These are phyloP conservation scores for Lepilemur ruficaudatus DNA, from an alignment of 2,797 vertebrate species.

Conservation along the genomic window DNA sequence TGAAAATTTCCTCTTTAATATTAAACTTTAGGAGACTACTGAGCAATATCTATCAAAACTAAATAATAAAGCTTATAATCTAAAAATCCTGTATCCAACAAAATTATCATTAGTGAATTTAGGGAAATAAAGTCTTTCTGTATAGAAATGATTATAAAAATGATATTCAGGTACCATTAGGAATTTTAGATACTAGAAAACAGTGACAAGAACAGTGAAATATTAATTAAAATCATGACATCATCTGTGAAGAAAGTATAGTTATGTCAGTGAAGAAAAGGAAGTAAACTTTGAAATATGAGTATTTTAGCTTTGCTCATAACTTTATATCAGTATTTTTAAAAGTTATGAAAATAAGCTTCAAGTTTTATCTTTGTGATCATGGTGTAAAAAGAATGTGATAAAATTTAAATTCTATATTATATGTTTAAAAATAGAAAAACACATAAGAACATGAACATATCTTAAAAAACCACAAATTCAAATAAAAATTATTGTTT, in stretches of 20 bases:
- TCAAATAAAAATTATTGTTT: neutral
- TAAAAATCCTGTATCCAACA: neutral
- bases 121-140: neutral
- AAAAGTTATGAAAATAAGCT: neutral
- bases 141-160: neutral
- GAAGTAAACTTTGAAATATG: neutral
- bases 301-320: neutral
- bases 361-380: neutral
- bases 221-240: neutral
- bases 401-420: neutral
- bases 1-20: neutral
- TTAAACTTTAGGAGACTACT: neutral
- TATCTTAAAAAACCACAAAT: neutral
- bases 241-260: neutral
- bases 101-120: neutral
- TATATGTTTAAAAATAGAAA: neutral
- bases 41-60: neutral
- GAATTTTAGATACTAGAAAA: neutral
- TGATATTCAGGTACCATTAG: neutral
- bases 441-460: neutral
- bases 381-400: neutral
- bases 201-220: neutral
- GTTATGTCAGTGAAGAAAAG: neutral
- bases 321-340: neutral
- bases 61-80: neutral